These are phyloP conservation scores for Paramuricea clavata DNA, from an alignment of 92 coral and sea anemone species.

Conservation along the genomic window DNA sequence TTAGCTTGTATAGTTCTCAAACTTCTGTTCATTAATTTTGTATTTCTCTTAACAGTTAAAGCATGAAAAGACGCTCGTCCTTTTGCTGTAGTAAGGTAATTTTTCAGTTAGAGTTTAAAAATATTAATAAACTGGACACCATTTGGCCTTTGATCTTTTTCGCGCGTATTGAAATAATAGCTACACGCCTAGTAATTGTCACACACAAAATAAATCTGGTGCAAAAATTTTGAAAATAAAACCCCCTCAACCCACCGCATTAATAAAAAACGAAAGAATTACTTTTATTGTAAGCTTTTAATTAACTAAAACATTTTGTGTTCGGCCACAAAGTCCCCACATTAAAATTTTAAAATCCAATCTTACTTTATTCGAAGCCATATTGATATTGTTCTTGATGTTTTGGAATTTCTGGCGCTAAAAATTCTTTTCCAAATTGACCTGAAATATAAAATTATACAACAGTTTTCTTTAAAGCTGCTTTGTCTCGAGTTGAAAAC, in stretches of 20 bases:
- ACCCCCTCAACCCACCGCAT: not conserved
- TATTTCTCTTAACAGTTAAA: too few relatives aligned
- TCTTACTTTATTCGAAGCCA: constrained; percentile 11
- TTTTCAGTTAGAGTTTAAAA: too few relatives aligned
- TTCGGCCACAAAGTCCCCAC: not conserved
- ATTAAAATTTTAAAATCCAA: not conserved
- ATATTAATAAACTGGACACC: not conserved
- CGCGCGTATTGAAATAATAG: not conserved
- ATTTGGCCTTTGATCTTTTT: constrained; percentile 11
- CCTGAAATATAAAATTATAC: not conserved
- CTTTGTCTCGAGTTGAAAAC: not conserved
- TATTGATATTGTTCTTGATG: not conserved
- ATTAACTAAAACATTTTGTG: not conserved
- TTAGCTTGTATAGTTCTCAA: too few relatives aligned
- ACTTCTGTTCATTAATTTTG: not conserved
- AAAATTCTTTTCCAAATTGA: not conserved
- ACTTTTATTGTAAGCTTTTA: not conserved
- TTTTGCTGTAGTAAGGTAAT: too few relatives aligned
- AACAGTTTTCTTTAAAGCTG: not conserved
- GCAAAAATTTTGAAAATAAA: not conserved
- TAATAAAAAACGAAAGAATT: not conserved
- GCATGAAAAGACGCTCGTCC: too few relatives aligned
- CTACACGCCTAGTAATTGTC: not conserved
- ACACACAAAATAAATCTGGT: not conserved
- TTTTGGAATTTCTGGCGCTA: not conserved